These are phyloP conservation scores for Lindbergichthys nudifrons DNA, from an alignment of 2,797 vertebrate species.

Conservation along the genomic window DNA sequence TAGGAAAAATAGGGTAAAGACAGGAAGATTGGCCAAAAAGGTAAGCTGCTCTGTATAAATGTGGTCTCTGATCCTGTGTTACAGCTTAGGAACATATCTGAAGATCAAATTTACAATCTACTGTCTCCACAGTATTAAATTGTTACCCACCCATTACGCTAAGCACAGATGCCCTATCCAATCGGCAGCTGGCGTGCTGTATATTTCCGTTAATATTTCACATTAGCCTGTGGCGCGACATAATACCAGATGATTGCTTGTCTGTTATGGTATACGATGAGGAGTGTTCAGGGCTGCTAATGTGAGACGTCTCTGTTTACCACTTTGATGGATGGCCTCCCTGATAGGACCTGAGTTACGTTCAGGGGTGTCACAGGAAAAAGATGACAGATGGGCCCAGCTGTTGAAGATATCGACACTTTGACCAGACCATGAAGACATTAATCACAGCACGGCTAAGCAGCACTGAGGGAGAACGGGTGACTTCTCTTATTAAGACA, in stretches of 20 bases:
- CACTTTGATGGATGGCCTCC: constrained; percentile 84
- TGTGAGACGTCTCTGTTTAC: constrained; percentile 86
- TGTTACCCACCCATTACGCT: constrained; percentile 67
- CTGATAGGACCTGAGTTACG: constrained; percentile 82
- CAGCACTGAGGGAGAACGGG: constrained; percentile 68
- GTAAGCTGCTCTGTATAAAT: constrained; percentile 11
- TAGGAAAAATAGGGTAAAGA: not conserved
- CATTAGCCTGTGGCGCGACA: constrained; percentile 83
- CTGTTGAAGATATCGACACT: constrained; percentile 85
- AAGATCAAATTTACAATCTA: constrained; percentile 60
- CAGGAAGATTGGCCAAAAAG: constrained; percentile 16
- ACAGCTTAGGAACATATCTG: constrained; percentile 42
- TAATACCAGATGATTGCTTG: constrained; percentile 83
- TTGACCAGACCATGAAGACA: constrained; percentile 82
- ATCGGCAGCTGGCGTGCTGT: constrained; percentile 74
- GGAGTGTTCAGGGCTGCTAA: constrained; percentile 81
- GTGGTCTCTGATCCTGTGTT: constrained; percentile 16
- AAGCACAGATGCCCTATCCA: constrained; percentile 75
- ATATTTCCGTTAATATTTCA: constrained; percentile 82
- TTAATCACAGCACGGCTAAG: constrained; percentile 80
- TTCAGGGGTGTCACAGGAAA: constrained; percentile 82
- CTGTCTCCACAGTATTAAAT: constrained; percentile 65
- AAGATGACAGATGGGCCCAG: constrained; percentile 86
- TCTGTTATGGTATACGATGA: constrained; percentile 84
- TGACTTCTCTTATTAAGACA: constrained; percentile 71